Evolutionary conservation across 2,888 invertebrate species (phyloP).

Genomic region (Petrophora chlorosata): DNA sequence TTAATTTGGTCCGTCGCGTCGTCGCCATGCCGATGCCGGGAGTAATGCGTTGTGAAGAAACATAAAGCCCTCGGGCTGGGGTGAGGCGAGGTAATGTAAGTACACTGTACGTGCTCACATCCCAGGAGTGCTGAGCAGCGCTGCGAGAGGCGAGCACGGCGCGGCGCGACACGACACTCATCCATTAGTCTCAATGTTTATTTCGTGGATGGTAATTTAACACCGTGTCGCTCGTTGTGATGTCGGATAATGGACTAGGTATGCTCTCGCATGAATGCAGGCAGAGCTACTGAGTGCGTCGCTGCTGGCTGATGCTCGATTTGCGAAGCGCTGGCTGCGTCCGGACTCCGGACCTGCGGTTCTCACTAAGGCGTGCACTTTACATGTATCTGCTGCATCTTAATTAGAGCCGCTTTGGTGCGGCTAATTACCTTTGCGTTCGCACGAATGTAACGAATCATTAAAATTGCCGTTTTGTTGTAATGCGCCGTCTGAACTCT

Average conservation of each 20-base stretch:
- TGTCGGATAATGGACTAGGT: slow-evolving; percentile 54
- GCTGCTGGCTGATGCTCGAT: slow-evolving; percentile 41
- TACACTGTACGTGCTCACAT: slow-evolving; percentile 18
- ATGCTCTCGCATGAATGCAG: slow-evolving; percentile 39
- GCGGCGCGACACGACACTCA: slow-evolving; percentile 53
- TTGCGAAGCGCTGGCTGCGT: no score
- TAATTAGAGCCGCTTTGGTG: slow-evolving; percentile 50
- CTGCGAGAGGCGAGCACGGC: slow-evolving; percentile 7
- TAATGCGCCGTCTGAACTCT: slow-evolving; percentile 54
- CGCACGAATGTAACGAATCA: slow-evolving; percentile 61
- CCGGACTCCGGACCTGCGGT: slow-evolving; percentile 36
- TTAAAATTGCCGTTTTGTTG: slow-evolving; percentile 59
- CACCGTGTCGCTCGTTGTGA: slow-evolving; percentile 46
- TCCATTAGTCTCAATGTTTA: slow-evolving; percentile 78
- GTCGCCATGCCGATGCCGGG: slow-evolving; percentile 33
- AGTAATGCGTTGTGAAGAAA: slow-evolving; percentile 27
- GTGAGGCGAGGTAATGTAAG: no score
- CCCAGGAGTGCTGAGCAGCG: slow-evolving; percentile 5
- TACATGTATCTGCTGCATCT: slow-evolving; percentile 55
- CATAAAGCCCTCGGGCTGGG: not conserved
- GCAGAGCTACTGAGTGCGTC: slow-evolving; percentile 15
- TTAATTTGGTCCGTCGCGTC: slow-evolving; percentile 52
- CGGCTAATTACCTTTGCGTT: slow-evolving; percentile 52
- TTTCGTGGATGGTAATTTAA: slow-evolving; percentile 71
- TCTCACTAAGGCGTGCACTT: slow-evolving; percentile 46